Evolutionary conservation across 2,797 vertebrate genomes (phyloP).

Genomic region (Paguma larvata): DNA sequence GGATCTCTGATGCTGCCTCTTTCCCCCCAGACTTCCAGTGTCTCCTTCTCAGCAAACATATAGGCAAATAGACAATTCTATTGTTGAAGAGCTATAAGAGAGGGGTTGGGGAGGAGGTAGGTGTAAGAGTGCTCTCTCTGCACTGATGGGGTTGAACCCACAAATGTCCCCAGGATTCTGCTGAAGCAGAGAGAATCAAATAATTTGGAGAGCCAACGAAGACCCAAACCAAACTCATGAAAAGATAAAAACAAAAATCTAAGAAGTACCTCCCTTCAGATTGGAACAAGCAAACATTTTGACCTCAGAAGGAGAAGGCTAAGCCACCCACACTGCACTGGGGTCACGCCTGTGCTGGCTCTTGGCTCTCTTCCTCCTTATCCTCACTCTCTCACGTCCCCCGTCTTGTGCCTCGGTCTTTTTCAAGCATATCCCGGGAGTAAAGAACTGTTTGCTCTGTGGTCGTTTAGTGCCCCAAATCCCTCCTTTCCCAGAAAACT

Average conservation of each 20-base stretch:
- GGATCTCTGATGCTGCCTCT: neutral
- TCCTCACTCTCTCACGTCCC: neutral
- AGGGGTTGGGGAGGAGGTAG: neutral
- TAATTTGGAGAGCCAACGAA: neutral
- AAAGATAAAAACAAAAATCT: conserved; percentile 26
- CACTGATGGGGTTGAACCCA: neutral
- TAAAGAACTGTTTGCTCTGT: conserved; percentile 42
- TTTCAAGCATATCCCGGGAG: conserved; percentile 15
- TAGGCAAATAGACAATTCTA: neutral
- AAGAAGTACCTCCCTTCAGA: neutral
- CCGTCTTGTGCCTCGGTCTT: neutral
- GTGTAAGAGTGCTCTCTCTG: neutral
- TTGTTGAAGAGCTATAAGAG: neutral
- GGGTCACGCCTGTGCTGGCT: neutral
- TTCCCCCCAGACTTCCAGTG: neutral
- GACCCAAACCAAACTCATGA: neutral
- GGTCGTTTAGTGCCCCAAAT: neutral
- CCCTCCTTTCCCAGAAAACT: conserved; percentile 55
- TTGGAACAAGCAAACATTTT: conserved; percentile 58
- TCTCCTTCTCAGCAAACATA: neutral
- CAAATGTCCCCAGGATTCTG: neutral
- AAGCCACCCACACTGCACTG: neutral
- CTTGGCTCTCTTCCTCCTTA: neutral
- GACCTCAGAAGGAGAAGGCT: neutral
- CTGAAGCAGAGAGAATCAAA: conserved; percentile 26